Percentiles rank a stretch among this genome's conserved stretches.
These are phyloP conservation scores for Phortica variegata DNA, from an alignment of 1,140 invertebrate species.

Conservation along the genomic window DNA sequence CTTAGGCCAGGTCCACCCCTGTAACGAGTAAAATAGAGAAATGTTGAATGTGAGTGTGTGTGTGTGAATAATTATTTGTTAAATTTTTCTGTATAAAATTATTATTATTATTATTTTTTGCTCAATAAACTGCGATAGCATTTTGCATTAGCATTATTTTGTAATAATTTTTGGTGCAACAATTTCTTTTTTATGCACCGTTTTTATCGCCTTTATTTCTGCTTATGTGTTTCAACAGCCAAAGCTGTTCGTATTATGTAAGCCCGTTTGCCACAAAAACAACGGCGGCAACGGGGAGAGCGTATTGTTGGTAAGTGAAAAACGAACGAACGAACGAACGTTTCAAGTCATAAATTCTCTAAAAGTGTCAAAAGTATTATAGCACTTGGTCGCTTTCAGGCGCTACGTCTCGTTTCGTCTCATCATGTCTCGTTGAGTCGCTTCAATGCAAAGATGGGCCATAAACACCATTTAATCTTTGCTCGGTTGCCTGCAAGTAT, in stretches of 20 bases:
- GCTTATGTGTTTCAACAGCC: background rate
- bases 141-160: slow-evolving; percentile 9
- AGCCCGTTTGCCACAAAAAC: no score
- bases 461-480: slow-evolving; percentile 54
- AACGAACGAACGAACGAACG: no score
- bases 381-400: slow-evolving; percentile 15
- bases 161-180: background rate
- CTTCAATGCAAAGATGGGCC: slow-evolving; percentile 18
- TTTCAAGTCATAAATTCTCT: slow-evolving; percentile 33
- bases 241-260: no score
- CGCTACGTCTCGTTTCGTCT: no score
- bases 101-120: no score
- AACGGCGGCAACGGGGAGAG: no score
- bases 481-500: no score
- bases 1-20: slow-evolving; percentile 81
- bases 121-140: no score
- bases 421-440: background rate
- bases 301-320: no score
- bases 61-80: slow-evolving; percentile 27
- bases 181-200: slow-evolving; percentile 7
- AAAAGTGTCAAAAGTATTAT: slow-evolving; percentile 47
- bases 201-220: slow-evolving; percentile 14
- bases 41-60: slow-evolving; percentile 4
- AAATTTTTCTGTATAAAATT: slow-evolving; percentile 19
- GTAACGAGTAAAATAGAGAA: slow-evolving; percentile 14